These are phyloP conservation scores for Eristalis tenax DNA, from an alignment of 2,888 invertebrate genomes.

Conservation along the genomic window DNA sequence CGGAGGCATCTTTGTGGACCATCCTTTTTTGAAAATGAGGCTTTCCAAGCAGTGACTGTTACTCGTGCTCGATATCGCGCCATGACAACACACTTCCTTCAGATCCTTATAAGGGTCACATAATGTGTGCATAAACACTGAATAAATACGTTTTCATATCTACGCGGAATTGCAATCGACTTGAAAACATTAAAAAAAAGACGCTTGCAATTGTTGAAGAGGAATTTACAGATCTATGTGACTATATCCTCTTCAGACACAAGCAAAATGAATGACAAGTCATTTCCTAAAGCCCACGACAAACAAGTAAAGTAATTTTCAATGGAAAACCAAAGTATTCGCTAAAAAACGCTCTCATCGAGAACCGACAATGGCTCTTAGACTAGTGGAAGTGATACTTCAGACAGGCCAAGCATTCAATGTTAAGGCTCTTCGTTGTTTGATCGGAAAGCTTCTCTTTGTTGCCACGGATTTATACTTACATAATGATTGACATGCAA, in stretches of 20 bases:
- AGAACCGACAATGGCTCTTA: not conserved
- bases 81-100: no score
- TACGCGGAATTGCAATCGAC: not conserved
- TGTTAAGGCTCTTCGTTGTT: not conserved
- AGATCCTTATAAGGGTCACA: no score
- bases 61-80: no score
- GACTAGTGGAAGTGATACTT: not conserved
- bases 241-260: not conserved
- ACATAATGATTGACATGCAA: no score
- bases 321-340: constrained; percentile 28
- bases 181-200: not conserved
- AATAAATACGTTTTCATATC: not conserved
- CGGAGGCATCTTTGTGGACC: no score
- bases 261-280: constrained; percentile 11
- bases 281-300: constrained; percentile 45
- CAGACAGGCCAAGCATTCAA: not conserved
- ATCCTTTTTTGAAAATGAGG: no score
- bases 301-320: constrained; percentile 70
- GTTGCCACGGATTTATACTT: no score
- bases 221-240: not conserved
- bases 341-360: not conserved
- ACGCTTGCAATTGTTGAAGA: not conserved
- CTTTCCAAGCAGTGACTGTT: no score
- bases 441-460: not conserved
- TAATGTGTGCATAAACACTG: no score